Evolutionary conservation across 2,113 vertebrate species (phyloP), one percentile per base, ranked within the genome.

Genomic region (Azemiops feae): DNA sequence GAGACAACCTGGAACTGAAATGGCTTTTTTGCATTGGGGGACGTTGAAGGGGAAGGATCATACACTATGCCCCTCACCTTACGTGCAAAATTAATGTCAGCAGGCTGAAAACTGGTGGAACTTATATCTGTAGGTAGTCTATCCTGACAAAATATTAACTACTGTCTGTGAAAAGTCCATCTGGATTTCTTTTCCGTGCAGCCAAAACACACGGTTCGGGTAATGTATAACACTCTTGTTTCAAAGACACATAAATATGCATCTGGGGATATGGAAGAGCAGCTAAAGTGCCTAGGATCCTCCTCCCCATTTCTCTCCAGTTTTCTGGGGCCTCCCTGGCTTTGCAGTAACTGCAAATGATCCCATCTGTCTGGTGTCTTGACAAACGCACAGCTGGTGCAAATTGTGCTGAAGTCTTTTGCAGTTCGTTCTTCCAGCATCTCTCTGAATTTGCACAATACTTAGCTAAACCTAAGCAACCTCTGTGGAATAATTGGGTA

Each of bases 101-200:
- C 53, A 43, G 94, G 57, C 34, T 89, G 58, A 54, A 91, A 92
- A 95, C 95, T 95, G 57, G 2, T 58, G 2, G 10, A 90, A 93
- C 25, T 16, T 94, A 6, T 87, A 93, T 91, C 93, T 94, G 69
- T 86, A n/a, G 10, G 30, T 47, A 94, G 7, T 23, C 54, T 89
- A 3, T 53, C 87, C 91, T 95, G 57, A 93, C 50, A 95, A 96
- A 95, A 88, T 91, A 18, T 94, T 92, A 22, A 58, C 92, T 92
- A 58, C 47, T 14, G 0, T 23, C 53, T 92, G 55, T 91, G 69
- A 93, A 5, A 94, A 93, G 23, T 91, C 92, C 2, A 94, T 91
- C 74, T 69, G n/a, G 1, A 89, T 91, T 93, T 60, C 90, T 52
- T 3, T 90, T 27, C 3, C 0, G 16, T 69, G 25, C 11, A 14